These are phyloP conservation scores for Hylaea fasciaria DNA, from an alignment of 2,888 invertebrate genomes.

Conservation along the genomic window DNA sequence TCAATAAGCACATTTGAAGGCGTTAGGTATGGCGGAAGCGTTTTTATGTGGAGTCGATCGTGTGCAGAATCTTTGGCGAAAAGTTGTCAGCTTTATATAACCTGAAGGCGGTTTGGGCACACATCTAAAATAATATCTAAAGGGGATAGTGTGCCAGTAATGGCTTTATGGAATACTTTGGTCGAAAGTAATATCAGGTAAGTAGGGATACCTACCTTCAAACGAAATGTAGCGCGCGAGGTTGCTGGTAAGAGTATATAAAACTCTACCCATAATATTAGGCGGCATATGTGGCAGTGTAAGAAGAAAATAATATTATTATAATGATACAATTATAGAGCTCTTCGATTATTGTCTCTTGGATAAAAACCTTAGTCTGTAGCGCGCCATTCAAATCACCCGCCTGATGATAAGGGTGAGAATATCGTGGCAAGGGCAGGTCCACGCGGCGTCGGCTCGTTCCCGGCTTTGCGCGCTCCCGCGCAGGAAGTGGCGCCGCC, in stretches of 20 bases:
- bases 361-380: no score
- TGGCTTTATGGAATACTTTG: conserved; percentile 16
- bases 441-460: no score
- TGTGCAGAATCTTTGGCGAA: conserved; percentile 60
- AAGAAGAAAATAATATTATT: no score
- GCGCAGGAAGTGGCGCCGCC: no score
- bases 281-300: no score
- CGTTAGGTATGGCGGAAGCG: conserved; percentile 56
- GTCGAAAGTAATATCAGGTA: background rate
- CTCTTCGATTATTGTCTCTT: no score
- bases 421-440: no score
- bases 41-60: conserved; percentile 65
- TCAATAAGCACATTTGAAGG: conserved; percentile 61
- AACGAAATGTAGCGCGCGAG: background rate
- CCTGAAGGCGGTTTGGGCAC: conserved; percentile 43
- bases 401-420: no score
- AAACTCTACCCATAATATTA: background rate
- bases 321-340: no score
- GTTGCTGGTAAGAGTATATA: background rate
- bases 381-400: no score
- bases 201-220: background rate
- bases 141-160: conserved; percentile 36
- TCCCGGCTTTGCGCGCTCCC: no score
- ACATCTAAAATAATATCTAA: conserved; percentile 57
- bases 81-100: conserved; percentile 54